Conservation (phyloP, 2,888 invertebrate genomes). For the Ornithoptera alexandrae region DNA sequence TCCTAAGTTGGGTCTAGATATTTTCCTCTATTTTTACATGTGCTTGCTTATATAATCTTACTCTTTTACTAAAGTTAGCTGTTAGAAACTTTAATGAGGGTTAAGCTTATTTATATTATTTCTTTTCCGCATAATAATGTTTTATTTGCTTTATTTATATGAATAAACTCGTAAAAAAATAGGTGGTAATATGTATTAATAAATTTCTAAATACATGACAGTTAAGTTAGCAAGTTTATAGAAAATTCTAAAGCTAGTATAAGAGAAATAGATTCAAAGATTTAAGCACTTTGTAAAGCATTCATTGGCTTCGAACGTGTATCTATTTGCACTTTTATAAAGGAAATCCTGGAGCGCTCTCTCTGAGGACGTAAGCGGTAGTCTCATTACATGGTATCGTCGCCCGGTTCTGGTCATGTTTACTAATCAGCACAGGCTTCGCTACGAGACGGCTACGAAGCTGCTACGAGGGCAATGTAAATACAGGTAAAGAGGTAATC, state of each 20-base stretch:
- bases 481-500: constrained; percentile 7
- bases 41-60: no score
- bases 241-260: background rate
- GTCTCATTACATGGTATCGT: constrained; percentile 24
- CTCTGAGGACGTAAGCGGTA: constrained; percentile 16
- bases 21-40: no score
- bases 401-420: constrained; percentile 20
- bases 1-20: no score
- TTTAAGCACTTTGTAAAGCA: background rate
- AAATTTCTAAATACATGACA: no score
- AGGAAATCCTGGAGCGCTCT: constrained; percentile 9
- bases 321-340: constrained; percentile 4
- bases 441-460: background rate
- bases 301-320: background rate
- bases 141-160: no score
- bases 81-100: no score
- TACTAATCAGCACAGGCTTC: constrained; percentile 19
- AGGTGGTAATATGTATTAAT: no score
- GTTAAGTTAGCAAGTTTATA: no score
- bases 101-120: no score
- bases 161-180: no score
- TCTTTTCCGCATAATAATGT: no score
- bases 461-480: constrained; percentile 1
- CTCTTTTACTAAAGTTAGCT: no score
- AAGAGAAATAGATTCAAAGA: background rate